Conservation (phyloP, 2,113 vertebrate genomes). For the Smithornis capensis region DNA sequence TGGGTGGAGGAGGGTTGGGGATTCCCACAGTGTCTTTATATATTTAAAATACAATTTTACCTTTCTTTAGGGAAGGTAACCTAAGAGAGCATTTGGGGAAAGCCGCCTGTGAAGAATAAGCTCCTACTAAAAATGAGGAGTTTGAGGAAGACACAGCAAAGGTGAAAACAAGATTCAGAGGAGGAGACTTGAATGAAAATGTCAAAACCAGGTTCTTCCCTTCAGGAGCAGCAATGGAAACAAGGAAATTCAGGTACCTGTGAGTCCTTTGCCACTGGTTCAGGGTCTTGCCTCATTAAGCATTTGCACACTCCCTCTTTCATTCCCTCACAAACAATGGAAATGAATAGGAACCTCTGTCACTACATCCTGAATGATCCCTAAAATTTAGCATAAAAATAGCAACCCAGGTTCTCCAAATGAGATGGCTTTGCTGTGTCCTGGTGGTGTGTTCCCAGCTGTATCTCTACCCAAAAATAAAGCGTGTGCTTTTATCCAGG, state of each 20-base stretch:
- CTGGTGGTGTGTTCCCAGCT: background rate
- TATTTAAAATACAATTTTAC: background rate
- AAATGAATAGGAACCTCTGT: background rate
- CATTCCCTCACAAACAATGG: background rate
- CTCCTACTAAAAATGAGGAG: background rate
- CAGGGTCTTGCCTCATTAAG: background rate
- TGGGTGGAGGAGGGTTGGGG: accelerated
- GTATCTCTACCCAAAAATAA: background rate
- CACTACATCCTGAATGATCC: background rate
- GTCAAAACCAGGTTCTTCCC: background rate
- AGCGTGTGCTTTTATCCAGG: background rate
- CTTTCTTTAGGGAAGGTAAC: background rate
- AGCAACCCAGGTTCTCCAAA: background rate
- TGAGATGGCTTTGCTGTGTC: background rate
- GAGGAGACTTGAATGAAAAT: background rate
- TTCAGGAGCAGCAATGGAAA: background rate
- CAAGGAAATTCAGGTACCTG: background rate
- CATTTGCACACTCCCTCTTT: background rate
- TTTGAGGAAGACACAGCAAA: background rate
- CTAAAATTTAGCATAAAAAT: background rate
- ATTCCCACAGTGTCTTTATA: background rate
- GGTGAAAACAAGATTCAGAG: background rate
- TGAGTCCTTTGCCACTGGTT: background rate
- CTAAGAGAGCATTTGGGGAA: background rate
- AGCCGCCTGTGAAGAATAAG: background rate